Percentiles rank a stretch among this genome's conserved stretches.
These are phyloP conservation scores for Creontiades dilutus DNA, from an alignment of 2,888 invertebrate genomes.

Conservation along the genomic window DNA sequence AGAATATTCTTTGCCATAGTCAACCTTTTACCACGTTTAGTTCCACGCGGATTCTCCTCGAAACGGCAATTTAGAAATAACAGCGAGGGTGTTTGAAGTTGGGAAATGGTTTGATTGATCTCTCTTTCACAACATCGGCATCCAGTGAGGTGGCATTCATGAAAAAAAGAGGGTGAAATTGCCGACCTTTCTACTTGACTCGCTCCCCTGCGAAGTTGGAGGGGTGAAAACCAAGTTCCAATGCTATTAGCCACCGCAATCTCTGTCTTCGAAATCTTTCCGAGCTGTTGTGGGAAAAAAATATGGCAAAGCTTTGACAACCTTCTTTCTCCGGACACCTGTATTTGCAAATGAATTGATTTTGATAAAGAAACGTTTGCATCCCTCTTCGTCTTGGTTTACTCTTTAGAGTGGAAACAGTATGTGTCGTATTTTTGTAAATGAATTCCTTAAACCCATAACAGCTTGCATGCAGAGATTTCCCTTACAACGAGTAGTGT, in stretches of 20 bases:
- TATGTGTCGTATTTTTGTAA: too few relatives aligned
- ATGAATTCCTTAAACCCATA: too few relatives aligned
- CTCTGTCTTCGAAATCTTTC: not conserved
- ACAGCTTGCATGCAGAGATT: too few relatives aligned
- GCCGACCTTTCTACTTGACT: slow-evolving; percentile 19
- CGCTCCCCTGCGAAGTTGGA: not conserved
- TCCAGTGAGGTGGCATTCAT: slow-evolving; percentile 1
- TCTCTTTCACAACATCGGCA: slow-evolving; percentile 15
- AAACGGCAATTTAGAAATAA: not conserved
- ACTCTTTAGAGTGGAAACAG: too few relatives aligned
- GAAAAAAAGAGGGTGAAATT: not conserved
- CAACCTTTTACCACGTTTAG: not conserved
- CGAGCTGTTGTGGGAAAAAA: not conserved
- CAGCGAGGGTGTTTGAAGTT: not conserved
- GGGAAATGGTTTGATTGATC: slow-evolving; percentile 25
- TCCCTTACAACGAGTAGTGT: too few relatives aligned
- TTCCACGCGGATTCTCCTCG: not conserved
- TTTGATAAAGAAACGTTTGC: too few relatives aligned
- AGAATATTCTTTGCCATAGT: not conserved
- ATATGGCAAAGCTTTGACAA: not conserved
- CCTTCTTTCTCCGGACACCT: too few relatives aligned
- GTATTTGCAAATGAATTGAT: too few relatives aligned
- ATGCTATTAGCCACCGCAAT: not conserved
- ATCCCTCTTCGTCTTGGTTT: too few relatives aligned
- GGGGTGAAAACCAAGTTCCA: not conserved